These are phyloP conservation scores for Dinocampus coccinellae DNA, from an alignment of 2,888 invertebrate species.

Conservation along the genomic window DNA sequence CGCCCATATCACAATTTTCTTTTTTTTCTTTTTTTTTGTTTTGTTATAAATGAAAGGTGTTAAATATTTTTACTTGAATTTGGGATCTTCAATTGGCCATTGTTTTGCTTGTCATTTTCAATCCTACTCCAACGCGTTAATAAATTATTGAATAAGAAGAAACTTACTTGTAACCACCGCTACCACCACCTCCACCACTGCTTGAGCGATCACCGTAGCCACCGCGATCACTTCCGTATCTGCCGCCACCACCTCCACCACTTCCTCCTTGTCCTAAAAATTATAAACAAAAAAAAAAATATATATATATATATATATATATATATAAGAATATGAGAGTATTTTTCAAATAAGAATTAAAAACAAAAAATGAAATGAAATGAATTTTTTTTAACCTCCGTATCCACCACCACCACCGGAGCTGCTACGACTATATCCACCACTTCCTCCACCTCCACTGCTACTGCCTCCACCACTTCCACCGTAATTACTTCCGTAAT, in stretches of 20 bases:
- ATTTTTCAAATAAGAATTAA: background rate
- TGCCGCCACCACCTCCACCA: constrained; percentile 61
- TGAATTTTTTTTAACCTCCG: constrained; percentile 48
- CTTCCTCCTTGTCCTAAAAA: constrained; percentile 69
- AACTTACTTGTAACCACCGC: constrained; percentile 69
- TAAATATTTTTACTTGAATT: constrained; percentile 2
- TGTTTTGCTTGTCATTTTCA: constrained; percentile 13
- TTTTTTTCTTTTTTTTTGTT: too few relatives aligned
- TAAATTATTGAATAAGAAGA: constrained; percentile 41
- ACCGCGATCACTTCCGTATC: constrained; percentile 70
- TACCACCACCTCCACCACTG: constrained; percentile 58
- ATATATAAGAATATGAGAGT: too few relatives aligned
- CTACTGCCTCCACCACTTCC: constrained; percentile 63
- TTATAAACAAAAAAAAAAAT: background rate
- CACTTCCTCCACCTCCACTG: constrained; percentile 59
- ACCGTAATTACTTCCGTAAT: constrained; percentile 68
- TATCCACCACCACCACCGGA: constrained; percentile 66
- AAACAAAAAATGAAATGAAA: constrained; percentile 26
- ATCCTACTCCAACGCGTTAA: constrained; percentile 8
- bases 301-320: background rate
- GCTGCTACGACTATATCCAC: constrained; percentile 68
- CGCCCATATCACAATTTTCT: constrained; percentile 21
- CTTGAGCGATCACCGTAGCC: constrained; percentile 68
- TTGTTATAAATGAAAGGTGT: background rate
- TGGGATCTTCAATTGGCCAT: constrained; percentile 1